phyloP scores from a whole-genome alignment of 2,113 vertebrate genomes.

The Ophiodon elongatus region DNA sequence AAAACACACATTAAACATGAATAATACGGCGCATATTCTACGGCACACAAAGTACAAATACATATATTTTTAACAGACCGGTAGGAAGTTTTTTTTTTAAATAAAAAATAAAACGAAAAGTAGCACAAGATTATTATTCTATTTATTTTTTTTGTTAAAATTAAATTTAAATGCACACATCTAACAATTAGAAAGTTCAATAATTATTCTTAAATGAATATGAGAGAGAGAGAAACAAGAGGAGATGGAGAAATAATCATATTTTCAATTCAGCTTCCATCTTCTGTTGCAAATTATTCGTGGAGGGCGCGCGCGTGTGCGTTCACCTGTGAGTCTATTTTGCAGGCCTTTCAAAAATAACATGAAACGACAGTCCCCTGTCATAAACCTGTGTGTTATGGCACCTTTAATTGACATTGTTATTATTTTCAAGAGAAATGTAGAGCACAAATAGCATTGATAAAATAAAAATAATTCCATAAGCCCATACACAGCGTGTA shows the following conservation, averaged over 20 bases:
- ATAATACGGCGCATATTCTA: neutral
- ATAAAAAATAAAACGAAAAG: neutral
- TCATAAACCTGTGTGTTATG: neutral
- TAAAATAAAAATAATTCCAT: neutral
- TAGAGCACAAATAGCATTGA: neutral
- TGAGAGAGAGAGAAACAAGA: neutral
- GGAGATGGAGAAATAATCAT: neutral
- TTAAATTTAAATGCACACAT: neutral
- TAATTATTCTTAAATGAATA: neutral
- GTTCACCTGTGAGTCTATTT: neutral
- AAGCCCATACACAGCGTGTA: too few relatives aligned
- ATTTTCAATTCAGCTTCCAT: neutral
- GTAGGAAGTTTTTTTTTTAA: neutral
- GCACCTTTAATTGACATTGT: too few relatives aligned
- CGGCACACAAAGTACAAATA: neutral
- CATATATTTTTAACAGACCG: too few relatives aligned
- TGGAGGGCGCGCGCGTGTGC: neutral
- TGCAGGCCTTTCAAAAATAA: constrained; percentile 3
- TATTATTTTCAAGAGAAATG: neutral
- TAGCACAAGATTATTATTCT: neutral
- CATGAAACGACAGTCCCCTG: neutral
- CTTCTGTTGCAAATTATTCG: neutral
- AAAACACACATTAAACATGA: neutral
- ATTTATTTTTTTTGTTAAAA: neutral
- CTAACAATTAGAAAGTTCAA: too few relatives aligned